Conservation (phyloP, 2,113 vertebrate species). For the Caretta caretta region DNA sequence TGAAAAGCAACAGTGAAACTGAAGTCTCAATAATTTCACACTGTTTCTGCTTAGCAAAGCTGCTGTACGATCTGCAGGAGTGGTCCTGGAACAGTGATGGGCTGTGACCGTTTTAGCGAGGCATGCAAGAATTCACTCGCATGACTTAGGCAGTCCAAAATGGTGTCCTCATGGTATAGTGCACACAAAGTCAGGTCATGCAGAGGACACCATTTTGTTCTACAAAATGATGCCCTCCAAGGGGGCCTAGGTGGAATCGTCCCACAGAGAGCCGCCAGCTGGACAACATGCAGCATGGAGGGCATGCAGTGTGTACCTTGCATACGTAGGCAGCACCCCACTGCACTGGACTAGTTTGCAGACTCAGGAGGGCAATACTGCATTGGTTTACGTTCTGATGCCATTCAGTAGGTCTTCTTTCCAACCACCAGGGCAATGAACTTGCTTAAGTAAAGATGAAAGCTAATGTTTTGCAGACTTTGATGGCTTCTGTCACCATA, state of each 20-base stretch:
- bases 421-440: neutral
- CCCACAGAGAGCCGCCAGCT: neutral
- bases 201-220: neutral
- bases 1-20: constrained; percentile 17
- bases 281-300: neutral
- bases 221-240: neutral
- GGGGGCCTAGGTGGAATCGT: neutral
- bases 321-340: fast-evolving
- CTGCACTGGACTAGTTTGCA: neutral
- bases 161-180: neutral
- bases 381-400: fast-evolving
- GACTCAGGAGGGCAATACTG: neutral
- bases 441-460: neutral
- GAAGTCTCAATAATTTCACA: constrained; percentile 39
- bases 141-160: neutral
- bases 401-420: neutral
- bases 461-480: neutral
- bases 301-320: neutral
- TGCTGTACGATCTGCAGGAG: neutral
- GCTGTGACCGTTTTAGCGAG: neutral
- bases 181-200: too few relatives aligned
- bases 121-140: neutral
- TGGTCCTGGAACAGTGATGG: neutral
- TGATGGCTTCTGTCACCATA: neutral
- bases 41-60: constrained; percentile 20